Evolutionary conservation across 92 coral and sea anemone genomes (phyloP).

Genomic region (Ricordea florida): DNA sequence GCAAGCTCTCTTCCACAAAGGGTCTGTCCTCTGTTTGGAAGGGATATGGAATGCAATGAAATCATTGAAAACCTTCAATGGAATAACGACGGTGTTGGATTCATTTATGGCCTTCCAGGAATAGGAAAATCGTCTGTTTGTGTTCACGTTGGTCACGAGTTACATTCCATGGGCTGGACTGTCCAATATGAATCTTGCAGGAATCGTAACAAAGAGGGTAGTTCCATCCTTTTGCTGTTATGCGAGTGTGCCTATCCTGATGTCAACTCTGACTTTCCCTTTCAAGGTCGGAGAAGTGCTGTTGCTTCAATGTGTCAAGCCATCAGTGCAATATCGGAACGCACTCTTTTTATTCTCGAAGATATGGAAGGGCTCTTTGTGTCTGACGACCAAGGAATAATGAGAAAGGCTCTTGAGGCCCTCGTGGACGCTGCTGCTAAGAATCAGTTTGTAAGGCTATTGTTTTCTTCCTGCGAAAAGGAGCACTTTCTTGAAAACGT

Average conservation of each 20-base stretch:
- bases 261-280: not conserved
- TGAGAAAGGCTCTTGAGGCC: not conserved
- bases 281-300: not conserved
- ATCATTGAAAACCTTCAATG: not conserved
- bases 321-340: not conserved
- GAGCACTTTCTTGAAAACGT: not conserved
- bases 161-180: not conserved
- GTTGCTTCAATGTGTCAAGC: no score
- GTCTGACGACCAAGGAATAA: not conserved
- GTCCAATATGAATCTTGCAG: not conserved
- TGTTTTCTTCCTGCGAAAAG: not conserved
- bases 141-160: not conserved
- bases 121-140: constrained; percentile 1
- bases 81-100: not conserved
- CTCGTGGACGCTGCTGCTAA: not conserved
- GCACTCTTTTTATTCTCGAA: not conserved
- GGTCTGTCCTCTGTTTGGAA: not conserved
- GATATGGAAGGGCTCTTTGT: not conserved
- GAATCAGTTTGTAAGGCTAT: not conserved
- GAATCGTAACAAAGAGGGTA: not conserved
- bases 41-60: not conserved
- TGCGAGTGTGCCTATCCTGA: not conserved
- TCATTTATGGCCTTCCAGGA: not conserved
- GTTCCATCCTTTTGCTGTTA: not conserved
- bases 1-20: not conserved